Conservation (phyloP, 2,113 vertebrate species). For the Mus pahari region DNA sequence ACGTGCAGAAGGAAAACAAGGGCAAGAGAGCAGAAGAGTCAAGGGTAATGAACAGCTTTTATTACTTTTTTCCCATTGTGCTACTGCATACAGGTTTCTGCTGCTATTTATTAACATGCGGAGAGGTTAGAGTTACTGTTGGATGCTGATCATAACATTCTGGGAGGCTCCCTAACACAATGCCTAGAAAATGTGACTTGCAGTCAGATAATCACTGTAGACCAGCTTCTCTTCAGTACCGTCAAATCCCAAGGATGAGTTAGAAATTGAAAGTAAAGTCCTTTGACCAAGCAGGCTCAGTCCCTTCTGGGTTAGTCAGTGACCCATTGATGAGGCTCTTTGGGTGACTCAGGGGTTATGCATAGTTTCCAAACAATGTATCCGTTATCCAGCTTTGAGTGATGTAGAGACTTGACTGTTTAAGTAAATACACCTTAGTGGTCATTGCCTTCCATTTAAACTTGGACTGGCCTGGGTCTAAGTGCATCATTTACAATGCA, state of each 20-base stretch:
- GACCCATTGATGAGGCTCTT: neutral
- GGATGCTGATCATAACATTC: neutral
- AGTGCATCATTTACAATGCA: neutral
- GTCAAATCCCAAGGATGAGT: neutral
- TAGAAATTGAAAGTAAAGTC: conserved; percentile 34
- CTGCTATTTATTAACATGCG: conserved; percentile 65
- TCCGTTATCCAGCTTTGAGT: neutral
- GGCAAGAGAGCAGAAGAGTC: conserved; percentile 63
- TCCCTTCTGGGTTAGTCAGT: neutral
- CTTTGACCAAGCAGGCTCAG: neutral
- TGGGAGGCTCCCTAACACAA: conserved; percentile 24
- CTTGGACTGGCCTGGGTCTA: neutral
- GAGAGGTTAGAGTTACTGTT: conserved; percentile 60
- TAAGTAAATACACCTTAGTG: neutral
- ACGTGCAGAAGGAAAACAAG: conserved; percentile 63
- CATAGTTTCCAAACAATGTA: neutral
- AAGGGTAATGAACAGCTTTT: conserved; percentile 75
- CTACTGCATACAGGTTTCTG: conserved; percentile 44
- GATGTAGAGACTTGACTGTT: neutral
- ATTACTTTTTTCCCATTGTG: conserved; percentile 52
- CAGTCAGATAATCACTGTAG: conserved; percentile 18
- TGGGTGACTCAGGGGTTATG: rapidly evolving
- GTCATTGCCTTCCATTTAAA: neutral
- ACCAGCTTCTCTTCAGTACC: neutral
- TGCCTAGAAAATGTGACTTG: neutral